These are phyloP conservation scores for Sarcophaga subvicina DNA, from an alignment of 2,888 invertebrate genomes.

Conservation along the genomic window DNA sequence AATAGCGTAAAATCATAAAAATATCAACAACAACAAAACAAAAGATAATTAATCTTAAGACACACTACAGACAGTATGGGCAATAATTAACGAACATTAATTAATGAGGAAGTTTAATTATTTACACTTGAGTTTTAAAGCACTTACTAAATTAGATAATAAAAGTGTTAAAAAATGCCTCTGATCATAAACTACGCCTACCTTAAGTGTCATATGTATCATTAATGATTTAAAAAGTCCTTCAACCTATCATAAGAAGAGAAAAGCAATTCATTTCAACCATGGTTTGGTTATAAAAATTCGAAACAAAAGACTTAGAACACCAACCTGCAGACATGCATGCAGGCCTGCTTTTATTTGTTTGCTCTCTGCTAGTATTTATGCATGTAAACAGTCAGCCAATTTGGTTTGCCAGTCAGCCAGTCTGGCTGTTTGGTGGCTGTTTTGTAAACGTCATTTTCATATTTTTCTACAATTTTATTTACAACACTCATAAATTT, in stretches of 20 bases:
- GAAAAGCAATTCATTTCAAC: neutral
- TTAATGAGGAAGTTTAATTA: constrained; percentile 38
- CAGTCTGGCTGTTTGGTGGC: constrained; percentile 13
- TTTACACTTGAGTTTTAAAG: neutral
- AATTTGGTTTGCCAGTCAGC: constrained; percentile 19
- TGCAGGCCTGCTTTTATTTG: neutral
- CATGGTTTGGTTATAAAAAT: too few relatives aligned
- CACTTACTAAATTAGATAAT: neutral
- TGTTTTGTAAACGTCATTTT: constrained; percentile 24
- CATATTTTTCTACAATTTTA: constrained; percentile 45
- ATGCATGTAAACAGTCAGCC: neutral
- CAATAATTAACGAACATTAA: neutral
- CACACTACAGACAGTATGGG: neutral
- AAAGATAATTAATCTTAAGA: neutral
- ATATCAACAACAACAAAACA: neutral
- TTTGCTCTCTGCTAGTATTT: neutral
- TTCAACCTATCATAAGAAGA: constrained; percentile 11
- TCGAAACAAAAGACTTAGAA: constrained; percentile 54
- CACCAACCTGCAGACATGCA: constrained; percentile 33
- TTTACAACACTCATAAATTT: constrained; percentile 66
- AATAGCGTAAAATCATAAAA: constrained; percentile 2
- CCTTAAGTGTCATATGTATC: neutral
- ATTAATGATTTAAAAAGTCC: neutral
- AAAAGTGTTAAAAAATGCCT: neutral
- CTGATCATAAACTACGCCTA: neutral